Evolutionary conservation across 2,888 invertebrate genomes (phyloP).

Genomic region (Esperia sulphurella): DNA sequence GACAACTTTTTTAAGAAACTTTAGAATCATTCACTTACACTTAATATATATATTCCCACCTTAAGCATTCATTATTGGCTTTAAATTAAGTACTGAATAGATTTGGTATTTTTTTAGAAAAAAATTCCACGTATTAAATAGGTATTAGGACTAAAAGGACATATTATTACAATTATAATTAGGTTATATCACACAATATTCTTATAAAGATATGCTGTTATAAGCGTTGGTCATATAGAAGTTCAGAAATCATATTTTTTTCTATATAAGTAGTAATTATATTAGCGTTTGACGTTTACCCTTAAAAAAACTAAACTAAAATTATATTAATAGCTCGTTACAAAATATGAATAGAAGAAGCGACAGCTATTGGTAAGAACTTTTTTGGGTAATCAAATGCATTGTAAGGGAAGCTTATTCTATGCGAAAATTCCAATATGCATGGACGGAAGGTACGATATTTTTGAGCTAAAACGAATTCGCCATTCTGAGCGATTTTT

Average conservation of each 20-base stretch:
- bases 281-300: slow-evolving; percentile 25
- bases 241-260: slow-evolving; percentile 42
- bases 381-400: slow-evolving; percentile 42
- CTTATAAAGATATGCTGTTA: slow-evolving; percentile 75
- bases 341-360: slow-evolving; percentile 18
- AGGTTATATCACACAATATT: slow-evolving; percentile 76
- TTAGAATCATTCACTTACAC: slow-evolving; percentile 45
- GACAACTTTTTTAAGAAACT: slow-evolving; percentile 44
- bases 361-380: slow-evolving; percentile 13
- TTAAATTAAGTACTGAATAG: slow-evolving; percentile 72
- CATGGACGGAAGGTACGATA: slow-evolving; percentile 72
- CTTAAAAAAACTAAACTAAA: slow-evolving; percentile 23
- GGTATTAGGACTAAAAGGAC: slow-evolving; percentile 64
- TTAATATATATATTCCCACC: slow-evolving; percentile 36
- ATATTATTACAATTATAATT: slow-evolving; percentile 61
- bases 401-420: slow-evolving; percentile 49
- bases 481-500: slow-evolving; percentile 27
- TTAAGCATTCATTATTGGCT: slow-evolving; percentile 58
- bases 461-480: slow-evolving; percentile 54
- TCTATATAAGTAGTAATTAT: slow-evolving; percentile 11
- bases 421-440: slow-evolving; percentile 59
- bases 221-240: slow-evolving; percentile 74
- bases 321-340: slow-evolving; percentile 17
- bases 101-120: slow-evolving; percentile 56
- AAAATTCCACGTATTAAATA: slow-evolving; percentile 40